Evolutionary conservation across 2,888 invertebrate genomes (phyloP), one percentile per base, ranked within the genome.

Genomic region (Myopa testacea): DNA sequence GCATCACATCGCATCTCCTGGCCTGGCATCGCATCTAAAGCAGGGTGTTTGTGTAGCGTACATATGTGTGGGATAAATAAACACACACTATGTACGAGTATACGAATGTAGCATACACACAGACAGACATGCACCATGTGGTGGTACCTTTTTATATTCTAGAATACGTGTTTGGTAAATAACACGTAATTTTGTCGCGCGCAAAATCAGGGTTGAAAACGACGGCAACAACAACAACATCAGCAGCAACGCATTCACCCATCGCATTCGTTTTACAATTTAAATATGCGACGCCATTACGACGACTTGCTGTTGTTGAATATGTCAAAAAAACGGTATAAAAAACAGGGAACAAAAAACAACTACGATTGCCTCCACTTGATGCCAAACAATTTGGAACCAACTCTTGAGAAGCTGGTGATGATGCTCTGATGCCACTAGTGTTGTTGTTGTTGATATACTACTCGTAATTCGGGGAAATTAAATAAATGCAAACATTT

Each of bases 141-240:
- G 50, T 68, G 14, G 10, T 45, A 45, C 45, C 45, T 45, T 4
- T 63, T 34, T 68, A 45, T 67, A 63, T 63, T 45, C 72, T 65
- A 37, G 68, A 12, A 26, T 52, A 86, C 86, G 86, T 86, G 86
- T 86, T 86, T 87, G 86, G 86, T 86, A 86, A 87, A 86, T 86
- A 86, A 86, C 86, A 86, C 86, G 87, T 87, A 86, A 86, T 85
- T 85, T 85, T 87, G 86, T 86, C 86, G 86, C 87, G 86, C 87
- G 85, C 82, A 79, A 79, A 79, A 79, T 79, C 78, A 78, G 81
- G 81, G 81, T 81, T 79, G 81, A 80, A 81, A 80, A 67, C 78
- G 40, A 14, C 60, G 8, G 67, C 63, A 71, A 68, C 26, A 67
- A n/a, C 65, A 62, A 6, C 50, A 71, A 68, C 26, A 67, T n/a